phyloP scores from a whole-genome alignment of 2,113 vertebrate species.

The Campylorhamphus procurvoides region DNA sequence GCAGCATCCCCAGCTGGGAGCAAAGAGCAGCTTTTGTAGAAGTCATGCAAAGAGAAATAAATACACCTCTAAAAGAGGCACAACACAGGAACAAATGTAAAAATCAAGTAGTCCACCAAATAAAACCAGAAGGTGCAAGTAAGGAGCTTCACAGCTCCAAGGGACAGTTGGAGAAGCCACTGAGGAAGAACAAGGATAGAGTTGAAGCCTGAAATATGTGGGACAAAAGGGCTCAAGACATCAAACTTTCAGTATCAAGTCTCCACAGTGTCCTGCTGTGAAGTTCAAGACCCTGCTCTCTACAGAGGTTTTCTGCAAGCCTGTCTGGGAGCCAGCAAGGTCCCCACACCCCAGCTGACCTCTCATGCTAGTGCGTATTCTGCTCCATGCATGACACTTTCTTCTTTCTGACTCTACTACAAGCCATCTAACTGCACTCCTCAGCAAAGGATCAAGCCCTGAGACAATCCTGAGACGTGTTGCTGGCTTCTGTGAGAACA shows the following conservation, averaged over 20 bases:
- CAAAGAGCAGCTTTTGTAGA: conserved; percentile 58
- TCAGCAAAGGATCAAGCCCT: background rate
- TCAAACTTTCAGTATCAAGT: background rate
- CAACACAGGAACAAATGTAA: background rate
- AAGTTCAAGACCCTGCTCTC: background rate
- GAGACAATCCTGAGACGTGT: background rate
- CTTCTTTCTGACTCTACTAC: background rate
- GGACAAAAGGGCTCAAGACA: background rate
- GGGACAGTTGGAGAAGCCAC: background rate
- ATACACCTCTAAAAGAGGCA: conserved; percentile 21
- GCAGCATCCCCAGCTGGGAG: conserved; percentile 8
- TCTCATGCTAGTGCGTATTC: background rate
- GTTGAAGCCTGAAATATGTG: background rate
- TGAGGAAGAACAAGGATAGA: background rate
- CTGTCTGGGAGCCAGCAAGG: background rate
- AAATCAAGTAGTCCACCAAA: background rate
- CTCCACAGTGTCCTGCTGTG: background rate
- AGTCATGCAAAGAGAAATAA: conserved; percentile 39
- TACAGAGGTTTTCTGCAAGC: background rate
- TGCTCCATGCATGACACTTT: background rate
- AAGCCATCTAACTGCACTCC: accelerated
- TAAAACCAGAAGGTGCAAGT: conserved; percentile 1
- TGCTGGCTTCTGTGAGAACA: background rate
- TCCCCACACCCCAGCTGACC: background rate
- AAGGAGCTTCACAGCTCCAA: background rate